phyloP scores from a whole-genome alignment of 1,140 invertebrate species.

The Bombus impatiens region DNA sequence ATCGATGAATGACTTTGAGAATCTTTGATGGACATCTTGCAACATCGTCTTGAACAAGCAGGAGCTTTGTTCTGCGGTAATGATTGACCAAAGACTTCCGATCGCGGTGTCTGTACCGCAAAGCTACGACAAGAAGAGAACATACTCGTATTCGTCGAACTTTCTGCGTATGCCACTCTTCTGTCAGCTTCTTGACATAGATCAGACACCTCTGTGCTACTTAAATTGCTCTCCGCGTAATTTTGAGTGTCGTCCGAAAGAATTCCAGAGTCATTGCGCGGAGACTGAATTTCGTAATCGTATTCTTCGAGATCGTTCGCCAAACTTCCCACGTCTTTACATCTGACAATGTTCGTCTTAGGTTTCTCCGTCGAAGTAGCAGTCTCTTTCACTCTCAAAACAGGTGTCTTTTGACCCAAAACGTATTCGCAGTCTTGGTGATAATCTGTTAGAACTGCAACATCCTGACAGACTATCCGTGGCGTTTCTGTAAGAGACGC shows the following conservation, averaged over 20 bases:
- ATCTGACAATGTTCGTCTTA: conserved; percentile 61
- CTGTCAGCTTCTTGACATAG: conserved; percentile 38
- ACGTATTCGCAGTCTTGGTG: conserved; percentile 65
- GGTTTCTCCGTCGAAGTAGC: conserved; percentile 74
- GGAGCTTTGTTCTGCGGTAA: conserved; percentile 8
- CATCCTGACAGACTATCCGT: conserved; percentile 67
- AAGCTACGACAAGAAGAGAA: conserved; percentile 36
- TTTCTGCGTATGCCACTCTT: conserved; percentile 54
- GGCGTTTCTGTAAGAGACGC: conserved; percentile 75
- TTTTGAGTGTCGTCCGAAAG: conserved; percentile 71
- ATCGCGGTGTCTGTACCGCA: conserved; percentile 47
- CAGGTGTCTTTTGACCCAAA: conserved; percentile 15
- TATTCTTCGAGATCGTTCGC: conserved; percentile 60
- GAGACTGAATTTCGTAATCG: conserved; percentile 57
- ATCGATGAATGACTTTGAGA: not conserved
- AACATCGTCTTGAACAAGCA: conserved; percentile 10
- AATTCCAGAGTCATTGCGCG: conserved; percentile 71
- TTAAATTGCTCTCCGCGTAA: conserved; percentile 68
- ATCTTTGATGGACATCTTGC: not conserved
- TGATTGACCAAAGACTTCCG: not conserved
- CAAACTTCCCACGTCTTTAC: conserved; percentile 66
- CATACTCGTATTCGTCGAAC: conserved; percentile 68
- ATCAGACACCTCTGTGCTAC: conserved; percentile 60
- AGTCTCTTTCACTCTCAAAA: conserved; percentile 75
- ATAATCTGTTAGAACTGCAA: conserved; percentile 73